These are phyloP conservation scores for Agrochola macilenta DNA, from an alignment of 2,888 invertebrate species.

Conservation along the genomic window DNA sequence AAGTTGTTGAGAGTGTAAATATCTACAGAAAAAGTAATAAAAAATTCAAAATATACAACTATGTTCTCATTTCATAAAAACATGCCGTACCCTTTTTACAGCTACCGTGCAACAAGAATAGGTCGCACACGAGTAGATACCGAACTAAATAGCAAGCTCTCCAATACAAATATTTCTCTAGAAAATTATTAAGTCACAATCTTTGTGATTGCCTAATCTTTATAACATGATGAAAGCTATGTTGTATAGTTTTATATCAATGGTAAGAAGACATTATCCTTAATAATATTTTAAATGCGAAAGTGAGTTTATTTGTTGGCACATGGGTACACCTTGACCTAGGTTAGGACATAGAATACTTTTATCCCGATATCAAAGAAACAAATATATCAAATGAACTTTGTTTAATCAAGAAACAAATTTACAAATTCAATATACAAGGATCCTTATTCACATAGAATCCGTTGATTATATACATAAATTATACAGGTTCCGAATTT, in stretches of 20 bases:
- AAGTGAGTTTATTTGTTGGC: too few species aligned
- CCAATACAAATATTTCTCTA: background rate
- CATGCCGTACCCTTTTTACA: background rate
- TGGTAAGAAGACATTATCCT: background rate
- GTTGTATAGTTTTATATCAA: background rate
- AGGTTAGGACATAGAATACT: too few species aligned
- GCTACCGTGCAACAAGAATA: background rate
- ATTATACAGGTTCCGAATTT: conserved; percentile 70
- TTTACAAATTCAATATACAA: conserved; percentile 83
- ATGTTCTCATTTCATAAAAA: conserved; percentile 53
- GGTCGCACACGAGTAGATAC: background rate
- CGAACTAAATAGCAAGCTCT: background rate
- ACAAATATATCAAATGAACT: conserved; percentile 70
- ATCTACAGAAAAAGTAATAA: conserved; percentile 83
- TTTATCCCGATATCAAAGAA: conserved; percentile 40
- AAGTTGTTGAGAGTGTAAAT: conserved; percentile 83
- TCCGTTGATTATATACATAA: conserved; percentile 75
- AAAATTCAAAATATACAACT: conserved; percentile 77
- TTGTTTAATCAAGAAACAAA: conserved; percentile 84
- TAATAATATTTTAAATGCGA: too few species aligned
- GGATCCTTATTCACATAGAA: conserved; percentile 66
- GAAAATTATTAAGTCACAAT: background rate
- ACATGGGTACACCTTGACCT: too few species aligned
- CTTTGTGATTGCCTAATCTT: background rate
- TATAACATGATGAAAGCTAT: background rate